Base-by-base conservation (phyloP, 2,797 vertebrate genomes). In the Dromococcyx pavoninus region DNA sequence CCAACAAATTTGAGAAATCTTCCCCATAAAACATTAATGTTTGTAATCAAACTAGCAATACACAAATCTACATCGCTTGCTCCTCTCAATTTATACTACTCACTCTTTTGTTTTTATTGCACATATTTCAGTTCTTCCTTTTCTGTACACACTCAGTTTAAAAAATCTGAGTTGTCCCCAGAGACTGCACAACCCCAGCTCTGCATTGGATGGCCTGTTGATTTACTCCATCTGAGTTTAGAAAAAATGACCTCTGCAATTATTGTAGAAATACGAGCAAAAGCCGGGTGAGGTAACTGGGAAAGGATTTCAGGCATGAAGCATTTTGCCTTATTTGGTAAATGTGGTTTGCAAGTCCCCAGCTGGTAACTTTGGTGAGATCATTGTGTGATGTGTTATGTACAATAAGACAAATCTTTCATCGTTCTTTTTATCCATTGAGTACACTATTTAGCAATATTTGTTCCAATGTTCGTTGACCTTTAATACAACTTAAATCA, bases 291-390 rank as follows among this genome's bases (percentile, higher is more conserved):
- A 98, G 97, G 97, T 98, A 98, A 98, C 96, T 98, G 97, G 96
- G 97, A 96, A 98, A 98, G 93, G 98, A 98, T 98, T 98, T 96
- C 94, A 97, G 85, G 97, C 97, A 98, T 14, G 96, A 95, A 97
- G 95, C 88, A 91, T 94, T 96, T 97, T 97, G 84, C 98, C 98
- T 98, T 99, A 98, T 98, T 98, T 98, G 98, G 98, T 97, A 96
- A 98, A 96, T 97, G 97, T 96, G 98, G 97, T 97, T 97, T 96
- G 95, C 82, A 93, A 97, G 97, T 96, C 97, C 96, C 94, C 98
- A 98, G 98, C 97, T 98, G 98, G 98, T 97, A 95, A 95, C 95
- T 83, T 85, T 93, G 97, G 96, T 97, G 97, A 98, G 97, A 96
- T 98, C 97, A 97, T 86, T 96, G 86, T 97, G 94, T 97, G 96